phyloP scores from a whole-genome alignment of 2,888 invertebrate species.

The Eledona agricola region DNA sequence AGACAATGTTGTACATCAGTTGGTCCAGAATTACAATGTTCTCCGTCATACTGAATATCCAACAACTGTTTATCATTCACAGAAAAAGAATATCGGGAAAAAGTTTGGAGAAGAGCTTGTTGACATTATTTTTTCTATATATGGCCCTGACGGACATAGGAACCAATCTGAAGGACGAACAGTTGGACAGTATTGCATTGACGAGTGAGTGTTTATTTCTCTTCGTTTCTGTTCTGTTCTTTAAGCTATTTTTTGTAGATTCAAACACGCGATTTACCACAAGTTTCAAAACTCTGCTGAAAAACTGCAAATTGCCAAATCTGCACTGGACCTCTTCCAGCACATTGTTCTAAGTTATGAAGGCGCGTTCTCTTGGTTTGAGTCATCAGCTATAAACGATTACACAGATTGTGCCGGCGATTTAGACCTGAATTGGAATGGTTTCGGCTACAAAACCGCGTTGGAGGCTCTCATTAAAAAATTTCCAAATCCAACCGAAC shows the following conservation, averaged over 20 bases:
- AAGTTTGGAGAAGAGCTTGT: conserved; percentile 22
- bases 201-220: conserved; percentile 33
- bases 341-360: conserved; percentile 43
- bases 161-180: conserved; percentile 28
- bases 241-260: conserved; percentile 39
- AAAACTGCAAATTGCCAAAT: conserved; percentile 39
- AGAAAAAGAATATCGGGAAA: conserved; percentile 29
- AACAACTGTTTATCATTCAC: conserved; percentile 24
- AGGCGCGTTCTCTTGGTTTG: conserved; percentile 70
- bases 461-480: conserved; percentile 69
- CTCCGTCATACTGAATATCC: conserved; percentile 22
- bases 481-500: conserved; percentile 43
- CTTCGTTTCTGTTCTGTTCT: neutral
- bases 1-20: conserved; percentile 47
- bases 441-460: conserved; percentile 72
- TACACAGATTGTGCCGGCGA: conserved; percentile 76
- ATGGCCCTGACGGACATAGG: conserved; percentile 32
- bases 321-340: conserved; percentile 41
- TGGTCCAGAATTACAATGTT: conserved; percentile 39
- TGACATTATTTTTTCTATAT: conserved; percentile 33
- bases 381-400: conserved; percentile 73
- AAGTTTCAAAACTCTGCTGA: conserved; percentile 36
- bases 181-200: conserved; percentile 41
- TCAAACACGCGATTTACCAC: conserved; percentile 33
- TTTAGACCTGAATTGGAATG: conserved; percentile 75